These are phyloP conservation scores for Zaprionus gabonicus DNA, from an alignment of 1,140 invertebrate species.

Conservation along the genomic window DNA sequence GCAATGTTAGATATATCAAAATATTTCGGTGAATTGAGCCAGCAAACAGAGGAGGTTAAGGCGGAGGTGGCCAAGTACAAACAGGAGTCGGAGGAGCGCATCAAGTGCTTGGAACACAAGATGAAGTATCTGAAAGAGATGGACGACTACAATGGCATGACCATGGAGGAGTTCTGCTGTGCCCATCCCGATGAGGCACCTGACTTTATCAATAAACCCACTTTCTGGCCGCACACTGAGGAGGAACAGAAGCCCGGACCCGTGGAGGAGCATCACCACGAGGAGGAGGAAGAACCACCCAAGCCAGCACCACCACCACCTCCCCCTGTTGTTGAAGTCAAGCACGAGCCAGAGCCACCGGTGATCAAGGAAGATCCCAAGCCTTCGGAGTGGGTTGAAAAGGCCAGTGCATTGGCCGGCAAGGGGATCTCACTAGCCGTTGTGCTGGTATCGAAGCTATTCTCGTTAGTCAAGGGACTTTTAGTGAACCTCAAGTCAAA, in stretches of 20 bases:
- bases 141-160: slow-evolving; percentile 92
- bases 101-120: slow-evolving; percentile 24
- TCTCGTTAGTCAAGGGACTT: slow-evolving; percentile 9
- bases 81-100: slow-evolving; percentile 55
- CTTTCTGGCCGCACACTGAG: slow-evolving; percentile 91
- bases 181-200: slow-evolving; percentile 89
- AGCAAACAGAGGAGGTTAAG: slow-evolving; percentile 32
- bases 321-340: neutral
- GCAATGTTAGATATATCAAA: slow-evolving; percentile 51
- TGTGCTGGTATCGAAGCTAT: slow-evolving; percentile 21
- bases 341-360: neutral
- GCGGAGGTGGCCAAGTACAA: slow-evolving; percentile 45
- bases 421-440: slow-evolving; percentile 27
- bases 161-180: slow-evolving; percentile 92
- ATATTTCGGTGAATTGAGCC: slow-evolving; percentile 53
- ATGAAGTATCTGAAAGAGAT: slow-evolving; percentile 32
- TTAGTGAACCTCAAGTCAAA: neutral
- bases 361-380: neutral
- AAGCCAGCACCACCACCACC: neutral
- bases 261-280: slow-evolving; percentile 23
- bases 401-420: slow-evolving; percentile 16
- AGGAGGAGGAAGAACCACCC: slow-evolving; percentile 1
- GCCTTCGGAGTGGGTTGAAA: slow-evolving; percentile 12
- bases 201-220: slow-evolving; percentile 89
- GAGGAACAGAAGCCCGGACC: slow-evolving; percentile 85